Conservation (phyloP, 2,113 vertebrate species). For the Etheostoma spectabile region DNA sequence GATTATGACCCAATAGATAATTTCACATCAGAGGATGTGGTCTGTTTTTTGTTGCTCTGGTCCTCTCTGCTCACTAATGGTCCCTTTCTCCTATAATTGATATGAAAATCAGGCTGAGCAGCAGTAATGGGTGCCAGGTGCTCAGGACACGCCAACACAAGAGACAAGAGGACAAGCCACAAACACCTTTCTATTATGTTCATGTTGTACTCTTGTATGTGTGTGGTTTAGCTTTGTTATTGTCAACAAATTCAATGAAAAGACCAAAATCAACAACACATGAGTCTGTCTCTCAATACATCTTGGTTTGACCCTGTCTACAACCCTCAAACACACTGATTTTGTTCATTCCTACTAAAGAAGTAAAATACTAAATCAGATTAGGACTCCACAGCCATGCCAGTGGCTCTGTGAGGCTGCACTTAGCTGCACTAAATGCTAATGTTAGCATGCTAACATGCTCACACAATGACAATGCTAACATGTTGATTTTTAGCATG, state of each 20-base stretch:
- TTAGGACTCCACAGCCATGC: background rate
- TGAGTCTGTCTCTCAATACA: too few relatives aligned
- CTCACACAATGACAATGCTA: background rate
- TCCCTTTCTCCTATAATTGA: constrained; percentile 30
- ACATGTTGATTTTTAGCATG: background rate
- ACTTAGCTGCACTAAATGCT: too few relatives aligned
- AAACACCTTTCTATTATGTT: background rate
- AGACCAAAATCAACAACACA: too few relatives aligned
- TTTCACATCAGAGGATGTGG: constrained; percentile 15
- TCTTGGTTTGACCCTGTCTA: too few relatives aligned
- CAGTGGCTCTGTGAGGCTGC: background rate
- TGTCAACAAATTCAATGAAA: background rate
- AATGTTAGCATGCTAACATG: background rate
- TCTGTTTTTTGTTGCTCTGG: constrained; percentile 15
- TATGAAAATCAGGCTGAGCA: constrained; percentile 55
- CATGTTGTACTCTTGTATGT: background rate
- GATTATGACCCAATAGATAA: background rate
- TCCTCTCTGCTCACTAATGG: constrained; percentile 30
- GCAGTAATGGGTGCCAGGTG: constrained; percentile 47
- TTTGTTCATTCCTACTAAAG: too few relatives aligned
- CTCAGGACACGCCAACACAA: constrained; percentile 12
- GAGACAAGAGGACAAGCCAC: background rate
- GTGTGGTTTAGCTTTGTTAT: background rate
- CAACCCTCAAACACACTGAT: too few relatives aligned
- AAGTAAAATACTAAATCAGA: too few relatives aligned